These are phyloP conservation scores for Spinus olivaceus DNA, from an alignment of 2,797 vertebrate species.

Conservation along the genomic window DNA sequence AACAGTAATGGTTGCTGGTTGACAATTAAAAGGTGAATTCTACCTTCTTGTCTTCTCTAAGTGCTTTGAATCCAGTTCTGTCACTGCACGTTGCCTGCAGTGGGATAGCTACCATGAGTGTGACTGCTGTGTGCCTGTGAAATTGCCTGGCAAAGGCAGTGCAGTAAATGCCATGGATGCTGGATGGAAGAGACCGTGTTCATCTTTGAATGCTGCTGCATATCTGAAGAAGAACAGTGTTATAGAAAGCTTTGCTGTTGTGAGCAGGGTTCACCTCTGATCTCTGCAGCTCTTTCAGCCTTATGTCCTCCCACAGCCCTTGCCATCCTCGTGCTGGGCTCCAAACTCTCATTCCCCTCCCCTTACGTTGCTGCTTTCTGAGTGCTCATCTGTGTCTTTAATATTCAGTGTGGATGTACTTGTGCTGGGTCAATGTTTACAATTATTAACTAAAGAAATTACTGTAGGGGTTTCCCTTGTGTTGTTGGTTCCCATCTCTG, in stretches of 20 bases:
- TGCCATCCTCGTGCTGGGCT: accelerated
- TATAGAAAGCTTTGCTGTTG: background rate
- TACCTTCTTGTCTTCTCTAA: background rate
- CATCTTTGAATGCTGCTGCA: background rate
- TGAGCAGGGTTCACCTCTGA: background rate
- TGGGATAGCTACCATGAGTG: background rate
- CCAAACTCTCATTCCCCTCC: background rate
- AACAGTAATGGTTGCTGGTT: background rate
- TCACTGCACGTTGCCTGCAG: background rate
- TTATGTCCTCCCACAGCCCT: background rate
- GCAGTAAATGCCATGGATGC: background rate
- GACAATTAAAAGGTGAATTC: background rate
- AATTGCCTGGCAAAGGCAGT: background rate
- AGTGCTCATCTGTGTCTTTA: background rate
- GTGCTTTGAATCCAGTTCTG: background rate
- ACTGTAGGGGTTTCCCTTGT: background rate
- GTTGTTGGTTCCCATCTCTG: background rate
- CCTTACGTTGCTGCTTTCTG: background rate
- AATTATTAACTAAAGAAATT: background rate
- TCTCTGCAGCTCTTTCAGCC: background rate
- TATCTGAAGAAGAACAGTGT: background rate
- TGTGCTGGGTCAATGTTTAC: background rate
- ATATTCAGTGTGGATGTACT: background rate
- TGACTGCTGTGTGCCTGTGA: background rate
- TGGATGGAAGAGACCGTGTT: background rate